phyloP scores from a whole-genome alignment of 1,140 invertebrate species.

The Drosophila melanogaster region DNA sequence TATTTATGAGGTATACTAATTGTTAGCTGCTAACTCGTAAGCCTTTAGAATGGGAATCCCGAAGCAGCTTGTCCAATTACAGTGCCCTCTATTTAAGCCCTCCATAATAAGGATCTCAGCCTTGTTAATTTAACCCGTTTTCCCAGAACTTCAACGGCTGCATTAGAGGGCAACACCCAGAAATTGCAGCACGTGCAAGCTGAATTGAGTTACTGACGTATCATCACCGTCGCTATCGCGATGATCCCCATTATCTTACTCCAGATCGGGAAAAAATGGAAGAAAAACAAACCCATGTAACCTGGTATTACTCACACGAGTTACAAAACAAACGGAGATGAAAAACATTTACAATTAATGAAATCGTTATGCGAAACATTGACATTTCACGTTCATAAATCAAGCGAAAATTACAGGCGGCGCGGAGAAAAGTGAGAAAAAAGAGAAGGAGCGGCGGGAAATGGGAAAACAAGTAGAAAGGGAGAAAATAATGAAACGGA shows the following conservation, averaged over 20 bases:
- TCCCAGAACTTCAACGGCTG: slow-evolving; percentile 1
- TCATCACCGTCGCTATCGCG: slow-evolving; percentile 35
- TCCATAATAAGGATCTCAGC: background rate
- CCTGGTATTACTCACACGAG: slow-evolving; percentile 34
- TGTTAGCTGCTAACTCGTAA: no score
- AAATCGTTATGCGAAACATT: slow-evolving; percentile 81
- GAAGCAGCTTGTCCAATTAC: background rate
- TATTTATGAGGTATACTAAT: no score
- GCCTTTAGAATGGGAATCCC: no score
- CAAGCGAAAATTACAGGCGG: slow-evolving; percentile 73
- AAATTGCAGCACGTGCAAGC: slow-evolving; percentile 33
- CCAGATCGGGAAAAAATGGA: background rate
- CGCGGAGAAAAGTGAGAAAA: slow-evolving; percentile 23
- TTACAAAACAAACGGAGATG: slow-evolving; percentile 25
- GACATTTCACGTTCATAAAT: slow-evolving; percentile 81
- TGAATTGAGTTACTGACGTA: slow-evolving; percentile 61
- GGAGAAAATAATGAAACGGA: slow-evolving; percentile 68
- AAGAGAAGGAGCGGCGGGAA: slow-evolving; percentile 30
- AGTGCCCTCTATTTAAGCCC: background rate
- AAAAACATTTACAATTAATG: slow-evolving; percentile 73
- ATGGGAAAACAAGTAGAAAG: slow-evolving; percentile 54
- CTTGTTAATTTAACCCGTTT: slow-evolving; percentile 1
- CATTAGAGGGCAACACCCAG: slow-evolving; percentile 15
- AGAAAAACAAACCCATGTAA: background rate
- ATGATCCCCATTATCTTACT: slow-evolving; percentile 33